A percentile compares a stretch with the other conserved stretches of the same genome.
Evolutionary conservation across 1,140 invertebrate species (phyloP).

Genomic region (Pseudomyrmex concolor): DNA sequence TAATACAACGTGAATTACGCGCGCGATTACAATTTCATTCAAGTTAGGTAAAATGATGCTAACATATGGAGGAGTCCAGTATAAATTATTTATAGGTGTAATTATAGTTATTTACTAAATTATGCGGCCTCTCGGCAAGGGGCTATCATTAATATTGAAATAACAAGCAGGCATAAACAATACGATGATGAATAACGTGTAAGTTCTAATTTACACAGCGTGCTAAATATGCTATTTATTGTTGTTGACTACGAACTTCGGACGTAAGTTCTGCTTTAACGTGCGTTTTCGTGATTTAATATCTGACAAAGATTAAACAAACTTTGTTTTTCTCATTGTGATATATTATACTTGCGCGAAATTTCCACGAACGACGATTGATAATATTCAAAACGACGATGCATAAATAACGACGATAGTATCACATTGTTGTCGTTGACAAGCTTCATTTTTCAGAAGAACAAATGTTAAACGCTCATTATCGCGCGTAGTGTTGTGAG

Average conservation of each 20-base stretch:
- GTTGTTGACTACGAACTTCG: background rate
- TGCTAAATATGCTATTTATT: background rate
- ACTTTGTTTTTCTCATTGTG: too few species aligned
- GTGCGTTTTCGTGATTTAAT: too few species aligned
- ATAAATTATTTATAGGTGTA: slow-evolving; percentile 11
- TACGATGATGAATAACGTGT: background rate
- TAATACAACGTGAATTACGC: too few species aligned
- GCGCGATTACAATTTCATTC: slow-evolving; percentile 17
- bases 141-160: slow-evolving; percentile 2
- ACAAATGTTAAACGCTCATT: too few species aligned
- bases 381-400: too few species aligned
- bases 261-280: background rate
- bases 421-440: too few species aligned
- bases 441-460: too few species aligned
- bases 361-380: too few species aligned
- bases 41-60: background rate
- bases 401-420: too few species aligned
- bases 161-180: background rate
- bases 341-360: too few species aligned
- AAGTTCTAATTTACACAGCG: background rate
- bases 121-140: background rate
- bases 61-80: background rate
- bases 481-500: too few species aligned
- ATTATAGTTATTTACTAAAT: background rate
- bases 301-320: too few species aligned